Conservation (phyloP, 2,113 vertebrate species). For the Empidonax traillii region DNA sequence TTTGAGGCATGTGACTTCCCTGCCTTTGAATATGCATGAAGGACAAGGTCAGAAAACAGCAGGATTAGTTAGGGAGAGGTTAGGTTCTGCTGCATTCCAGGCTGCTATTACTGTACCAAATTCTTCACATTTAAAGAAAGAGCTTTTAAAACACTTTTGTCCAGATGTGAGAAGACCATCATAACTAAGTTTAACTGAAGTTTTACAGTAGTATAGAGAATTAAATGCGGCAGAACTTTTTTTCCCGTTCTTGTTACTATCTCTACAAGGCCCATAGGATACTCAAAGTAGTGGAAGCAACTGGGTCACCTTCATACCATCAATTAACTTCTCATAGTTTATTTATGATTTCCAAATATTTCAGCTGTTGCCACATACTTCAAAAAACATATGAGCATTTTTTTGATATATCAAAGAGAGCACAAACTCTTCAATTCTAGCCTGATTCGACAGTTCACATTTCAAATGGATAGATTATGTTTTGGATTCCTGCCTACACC, state of each 20-base stretch:
- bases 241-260: not conserved
- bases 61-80: not conserved
- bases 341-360: not conserved
- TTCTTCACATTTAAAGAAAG: not conserved
- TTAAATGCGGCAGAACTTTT: not conserved
- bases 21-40: not conserved
- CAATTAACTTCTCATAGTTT: not conserved
- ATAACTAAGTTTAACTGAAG: not conserved
- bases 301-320: not conserved
- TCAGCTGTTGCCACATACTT: not conserved
- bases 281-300: not conserved
- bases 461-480: not conserved
- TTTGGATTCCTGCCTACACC: not conserved
- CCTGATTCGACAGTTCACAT: not conserved
- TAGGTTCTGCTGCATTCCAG: conserved; percentile 15
- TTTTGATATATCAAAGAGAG: not conserved
- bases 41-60: conserved; percentile 20
- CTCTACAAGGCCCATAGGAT: not conserved
- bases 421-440: not conserved
- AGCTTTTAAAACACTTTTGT: not conserved
- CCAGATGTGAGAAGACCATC: not conserved
- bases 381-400: not conserved
- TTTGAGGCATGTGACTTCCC: not conserved
- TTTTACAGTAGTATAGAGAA: not conserved
- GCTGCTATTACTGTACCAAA: not conserved